These are phyloP conservation scores for Melieria omissa DNA, from an alignment of 2,888 invertebrate genomes.

Conservation along the genomic window DNA sequence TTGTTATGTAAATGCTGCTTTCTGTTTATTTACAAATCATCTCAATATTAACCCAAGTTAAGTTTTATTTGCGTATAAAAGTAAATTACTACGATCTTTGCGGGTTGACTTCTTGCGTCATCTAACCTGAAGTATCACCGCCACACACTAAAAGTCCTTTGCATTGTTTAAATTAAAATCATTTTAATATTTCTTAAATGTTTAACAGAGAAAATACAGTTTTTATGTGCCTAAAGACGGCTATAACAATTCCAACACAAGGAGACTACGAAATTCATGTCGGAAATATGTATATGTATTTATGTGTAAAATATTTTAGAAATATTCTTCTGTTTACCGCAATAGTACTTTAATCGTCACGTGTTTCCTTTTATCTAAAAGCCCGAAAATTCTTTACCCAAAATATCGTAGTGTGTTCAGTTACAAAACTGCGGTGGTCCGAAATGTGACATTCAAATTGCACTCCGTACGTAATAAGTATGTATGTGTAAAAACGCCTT, in stretches of 20 bases:
- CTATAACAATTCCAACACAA: conserved; percentile 29
- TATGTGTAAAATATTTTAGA: neutral
- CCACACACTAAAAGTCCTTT: too few species aligned
- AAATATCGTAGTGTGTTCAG: neutral
- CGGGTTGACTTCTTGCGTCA: too few species aligned
- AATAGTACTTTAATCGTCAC: neutral
- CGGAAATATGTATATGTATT: conserved; percentile 8
- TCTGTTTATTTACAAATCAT: neutral
- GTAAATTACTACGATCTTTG: too few species aligned
- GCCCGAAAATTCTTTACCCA: neutral
- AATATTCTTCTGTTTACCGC: neutral
- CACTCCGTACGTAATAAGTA: neutral
- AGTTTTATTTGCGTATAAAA: neutral
- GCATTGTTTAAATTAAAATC: conserved; percentile 13
- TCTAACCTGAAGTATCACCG: too few species aligned
- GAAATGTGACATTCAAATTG: neutral
- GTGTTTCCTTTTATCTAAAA: conserved; percentile 3
- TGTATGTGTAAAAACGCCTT: conserved; percentile 15
- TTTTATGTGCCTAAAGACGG: conserved; percentile 7
- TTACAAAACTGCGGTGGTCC: conserved; percentile 13
- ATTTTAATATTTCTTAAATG: conserved; percentile 19
- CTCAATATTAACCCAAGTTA: neutral
- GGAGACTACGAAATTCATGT: conserved; percentile 12
- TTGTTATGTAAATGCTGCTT: neutral
- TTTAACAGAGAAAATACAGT: conserved; percentile 31